Conservation (phyloP, 2,113 vertebrate genomes). For the Cochlearius cochlearius region DNA sequence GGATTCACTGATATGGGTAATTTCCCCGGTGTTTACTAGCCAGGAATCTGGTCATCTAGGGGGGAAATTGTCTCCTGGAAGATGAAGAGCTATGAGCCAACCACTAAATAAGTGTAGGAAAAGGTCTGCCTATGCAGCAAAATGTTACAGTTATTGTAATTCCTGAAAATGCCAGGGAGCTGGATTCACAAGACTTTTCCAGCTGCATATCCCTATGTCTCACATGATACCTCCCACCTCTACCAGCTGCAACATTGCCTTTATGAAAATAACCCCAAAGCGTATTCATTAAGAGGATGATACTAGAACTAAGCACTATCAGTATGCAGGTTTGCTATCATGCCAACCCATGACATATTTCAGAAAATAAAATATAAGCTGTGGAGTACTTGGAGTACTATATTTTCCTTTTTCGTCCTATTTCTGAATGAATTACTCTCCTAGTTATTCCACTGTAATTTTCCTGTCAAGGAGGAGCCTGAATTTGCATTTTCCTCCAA, state of each 20-base stretch:
- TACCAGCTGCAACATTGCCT: neutral
- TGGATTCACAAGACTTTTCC: neutral
- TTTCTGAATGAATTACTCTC: neutral
- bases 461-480: neutral
- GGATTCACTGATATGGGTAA: neutral
- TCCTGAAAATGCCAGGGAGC: neutral
- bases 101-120: neutral
- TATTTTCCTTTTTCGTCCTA: neutral
- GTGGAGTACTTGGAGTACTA: neutral
- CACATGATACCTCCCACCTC: neutral
- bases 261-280: neutral
- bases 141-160: neutral
- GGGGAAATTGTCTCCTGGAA: neutral
- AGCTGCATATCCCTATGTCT: neutral
- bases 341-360: neutral
- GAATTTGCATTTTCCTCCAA: neutral
- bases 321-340: neutral
- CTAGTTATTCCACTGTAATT: neutral
- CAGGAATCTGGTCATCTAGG: neutral
- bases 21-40: neutral
- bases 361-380: neutral
- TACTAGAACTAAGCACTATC: neutral
- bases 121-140: constrained; percentile 23
- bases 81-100: constrained; percentile 17
- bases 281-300: neutral